Percentiles rank a stretch among this genome's conserved stretches.
Evolutionary conservation across 2,888 invertebrate species (phyloP).

Genomic region (Diplolepis rosae): DNA sequence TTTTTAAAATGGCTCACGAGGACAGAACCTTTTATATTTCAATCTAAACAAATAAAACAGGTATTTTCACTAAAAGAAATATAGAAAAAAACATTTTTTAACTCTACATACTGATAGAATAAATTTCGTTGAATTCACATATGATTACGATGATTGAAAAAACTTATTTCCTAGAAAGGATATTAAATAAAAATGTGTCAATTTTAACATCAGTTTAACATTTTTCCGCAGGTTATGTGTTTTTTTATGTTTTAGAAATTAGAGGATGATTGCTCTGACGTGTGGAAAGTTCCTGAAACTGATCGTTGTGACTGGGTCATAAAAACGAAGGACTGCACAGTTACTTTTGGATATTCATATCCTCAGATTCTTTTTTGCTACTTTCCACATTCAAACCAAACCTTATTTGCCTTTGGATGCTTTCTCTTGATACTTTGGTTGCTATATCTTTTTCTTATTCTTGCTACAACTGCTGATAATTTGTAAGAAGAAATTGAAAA

Average conservation of each 20-base stretch:
- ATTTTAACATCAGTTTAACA: neutral
- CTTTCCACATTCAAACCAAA: conserved; percentile 55
- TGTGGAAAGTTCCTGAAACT: conserved; percentile 60
- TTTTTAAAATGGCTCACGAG: no score
- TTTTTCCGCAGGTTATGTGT: neutral
- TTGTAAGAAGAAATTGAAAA: conserved; percentile 73
- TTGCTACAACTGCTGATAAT: conserved; percentile 77
- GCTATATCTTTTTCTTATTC: conserved; percentile 75
- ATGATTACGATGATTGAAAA: no score
- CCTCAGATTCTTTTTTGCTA: conserved; percentile 70
- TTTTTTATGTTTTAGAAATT: conserved; percentile 36
- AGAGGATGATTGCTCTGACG: conserved; percentile 69
- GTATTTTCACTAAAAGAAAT: no score
- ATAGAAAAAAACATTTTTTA: no score
- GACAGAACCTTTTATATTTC: no score
- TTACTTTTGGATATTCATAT: conserved; percentile 68
- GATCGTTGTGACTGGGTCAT: conserved; percentile 71
- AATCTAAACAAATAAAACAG: no score
- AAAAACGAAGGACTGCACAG: conserved; percentile 62
- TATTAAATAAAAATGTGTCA: no score
- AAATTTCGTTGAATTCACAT: no score
- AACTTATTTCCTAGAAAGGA: no score
- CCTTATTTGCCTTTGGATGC: conserved; percentile 58
- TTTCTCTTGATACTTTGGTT: conserved; percentile 72
- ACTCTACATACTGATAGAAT: no score